phyloP scores from a whole-genome alignment of 2,888 invertebrate genomes.

The Agrenia bidenticulata region DNA sequence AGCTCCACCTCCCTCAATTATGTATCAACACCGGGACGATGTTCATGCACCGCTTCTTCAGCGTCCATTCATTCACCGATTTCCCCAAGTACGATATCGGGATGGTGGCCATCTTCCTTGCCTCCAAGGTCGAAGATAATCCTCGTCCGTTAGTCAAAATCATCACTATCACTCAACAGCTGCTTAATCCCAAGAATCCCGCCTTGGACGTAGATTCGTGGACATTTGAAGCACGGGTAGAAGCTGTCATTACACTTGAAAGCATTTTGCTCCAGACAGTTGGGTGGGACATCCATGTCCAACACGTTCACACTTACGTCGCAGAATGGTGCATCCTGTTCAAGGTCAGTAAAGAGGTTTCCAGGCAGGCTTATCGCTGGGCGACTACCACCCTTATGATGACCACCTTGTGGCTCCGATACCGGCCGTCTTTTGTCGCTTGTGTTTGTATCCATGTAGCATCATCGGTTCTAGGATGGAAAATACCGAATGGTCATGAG shows the following conservation, averaged over 20 bases:
- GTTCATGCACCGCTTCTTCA: background rate
- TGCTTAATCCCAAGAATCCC: background rate
- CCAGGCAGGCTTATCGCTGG: background rate
- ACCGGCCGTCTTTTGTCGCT: too few species aligned
- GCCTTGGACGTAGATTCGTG: background rate
- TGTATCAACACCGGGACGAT: background rate
- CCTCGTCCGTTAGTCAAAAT: background rate
- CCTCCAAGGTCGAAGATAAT: background rate
- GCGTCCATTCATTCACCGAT: background rate
- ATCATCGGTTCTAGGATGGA: too few species aligned
- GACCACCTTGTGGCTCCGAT: background rate
- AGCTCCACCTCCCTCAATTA: background rate
- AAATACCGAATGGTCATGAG: too few species aligned
- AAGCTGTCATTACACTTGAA: background rate
- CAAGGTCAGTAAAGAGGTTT: conserved; percentile 1
- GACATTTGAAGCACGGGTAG: background rate
- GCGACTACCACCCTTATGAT: background rate
- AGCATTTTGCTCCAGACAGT: background rate
- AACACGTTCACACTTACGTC: too few species aligned
- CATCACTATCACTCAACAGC: background rate
- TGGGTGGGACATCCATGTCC: background rate
- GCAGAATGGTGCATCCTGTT: background rate
- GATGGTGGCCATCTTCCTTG: background rate
- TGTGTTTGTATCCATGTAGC: too few species aligned
- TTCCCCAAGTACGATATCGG: background rate